These are phyloP conservation scores for Alca torda DNA, from an alignment of 2,797 vertebrate species.

Conservation along the genomic window DNA sequence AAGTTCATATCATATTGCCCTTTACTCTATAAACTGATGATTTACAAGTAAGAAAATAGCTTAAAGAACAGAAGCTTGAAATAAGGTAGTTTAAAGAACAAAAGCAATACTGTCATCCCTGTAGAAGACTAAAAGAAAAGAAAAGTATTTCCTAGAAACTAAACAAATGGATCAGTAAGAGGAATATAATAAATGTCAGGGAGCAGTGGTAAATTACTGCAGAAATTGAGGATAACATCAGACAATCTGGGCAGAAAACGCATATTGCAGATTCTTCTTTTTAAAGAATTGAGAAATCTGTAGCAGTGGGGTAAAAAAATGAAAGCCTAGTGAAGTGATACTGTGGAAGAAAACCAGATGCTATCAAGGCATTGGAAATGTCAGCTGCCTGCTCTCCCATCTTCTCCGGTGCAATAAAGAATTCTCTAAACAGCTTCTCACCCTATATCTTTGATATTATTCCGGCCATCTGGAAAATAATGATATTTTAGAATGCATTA, in stretches of 20 bases:
- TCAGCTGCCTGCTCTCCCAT: background rate
- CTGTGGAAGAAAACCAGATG: background rate
- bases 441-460: background rate
- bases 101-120: background rate
- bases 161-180: background rate
- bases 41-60: background rate
- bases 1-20: fast-evolving
- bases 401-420: background rate
- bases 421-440: background rate
- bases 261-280: background rate
- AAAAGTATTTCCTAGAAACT: background rate
- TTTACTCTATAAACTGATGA: background rate
- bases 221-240: background rate
- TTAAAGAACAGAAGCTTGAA: background rate
- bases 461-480: background rate
- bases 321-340: background rate
- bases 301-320: background rate
- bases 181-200: background rate
- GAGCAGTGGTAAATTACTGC: background rate
- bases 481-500: background rate
- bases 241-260: background rate
- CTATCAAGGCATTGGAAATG: background rate
- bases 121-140: background rate
- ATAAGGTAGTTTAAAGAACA: background rate
- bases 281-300: background rate